A percentile compares a stretch with the other conserved stretches of the same genome.
Conservation (phyloP, 2,113 vertebrate species). For the Pogona vitticeps region DNA sequence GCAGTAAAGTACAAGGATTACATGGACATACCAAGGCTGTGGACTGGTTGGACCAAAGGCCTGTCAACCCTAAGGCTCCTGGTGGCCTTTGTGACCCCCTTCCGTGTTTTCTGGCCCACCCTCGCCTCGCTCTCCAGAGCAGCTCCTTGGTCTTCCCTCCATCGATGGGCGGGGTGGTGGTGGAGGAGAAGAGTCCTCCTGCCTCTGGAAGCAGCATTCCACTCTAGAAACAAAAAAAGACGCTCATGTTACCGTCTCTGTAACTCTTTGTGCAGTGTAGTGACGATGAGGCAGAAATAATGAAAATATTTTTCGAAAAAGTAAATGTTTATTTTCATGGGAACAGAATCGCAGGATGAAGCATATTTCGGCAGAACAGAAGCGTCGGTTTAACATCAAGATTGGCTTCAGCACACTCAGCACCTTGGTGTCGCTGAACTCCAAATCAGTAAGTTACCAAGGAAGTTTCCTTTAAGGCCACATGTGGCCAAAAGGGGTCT, state of each 20-base stretch:
- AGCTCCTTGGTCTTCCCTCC: background rate
- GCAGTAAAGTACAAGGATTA: background rate
- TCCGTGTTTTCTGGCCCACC: background rate
- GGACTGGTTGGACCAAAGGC: background rate
- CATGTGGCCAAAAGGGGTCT: background rate
- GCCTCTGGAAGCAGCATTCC: background rate
- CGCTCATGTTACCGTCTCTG: background rate
- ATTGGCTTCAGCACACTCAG: constrained; percentile 88
- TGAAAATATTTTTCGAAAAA: background rate
- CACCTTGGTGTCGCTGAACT: constrained; percentile 85
- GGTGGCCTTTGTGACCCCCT: background rate
- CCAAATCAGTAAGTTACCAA: constrained; percentile 76
- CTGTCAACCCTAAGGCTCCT: background rate
- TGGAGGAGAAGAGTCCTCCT: too few relatives aligned
- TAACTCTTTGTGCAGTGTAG: background rate
- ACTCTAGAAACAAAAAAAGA: background rate
- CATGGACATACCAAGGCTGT: too few relatives aligned
- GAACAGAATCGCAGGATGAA: constrained; percentile 86
- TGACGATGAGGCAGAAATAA: background rate
- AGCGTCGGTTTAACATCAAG: constrained; percentile 93
- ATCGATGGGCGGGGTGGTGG: background rate
- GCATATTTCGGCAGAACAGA: constrained; percentile 93
- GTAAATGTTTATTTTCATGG: constrained; percentile 1
- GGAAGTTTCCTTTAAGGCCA: background rate
- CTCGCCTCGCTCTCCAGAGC: too few relatives aligned